Base-by-base conservation (phyloP, 2,797 vertebrate species). In the Falco peregrinus region DNA sequence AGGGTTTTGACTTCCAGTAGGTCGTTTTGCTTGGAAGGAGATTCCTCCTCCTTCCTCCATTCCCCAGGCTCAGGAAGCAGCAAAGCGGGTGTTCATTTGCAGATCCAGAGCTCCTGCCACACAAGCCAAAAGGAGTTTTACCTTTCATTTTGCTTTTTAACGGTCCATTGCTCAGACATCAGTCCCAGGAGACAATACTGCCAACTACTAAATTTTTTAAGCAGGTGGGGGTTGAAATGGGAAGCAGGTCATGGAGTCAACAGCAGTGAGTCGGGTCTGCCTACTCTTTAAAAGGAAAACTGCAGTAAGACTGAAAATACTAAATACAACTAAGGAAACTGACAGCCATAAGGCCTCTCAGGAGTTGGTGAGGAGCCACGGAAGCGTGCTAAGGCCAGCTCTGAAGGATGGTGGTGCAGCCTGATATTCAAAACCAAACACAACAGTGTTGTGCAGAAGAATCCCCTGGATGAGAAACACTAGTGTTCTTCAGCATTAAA, bases 161-260 rank as follows among this genome's bases (percentile, higher is more conserved):
- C 43, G 83, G 81, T 76, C 88, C 65, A 60, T 77, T 95, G 89
- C 82, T 95, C 78, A 89, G 61, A 89, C 29, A 54, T 65, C 54
- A 76, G 81, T 77, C 84, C 70, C 82, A 91, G 57, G 70, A 87
- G 94, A 93, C 56, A 50, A 50, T 37, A 89, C 77, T 92, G 65
- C 70, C 95, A 95, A 59, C 82, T 77, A 64, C 65, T 94, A 79
- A 96, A 95, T 76, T 78, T 95, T 95, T 92, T 89, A 81, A 96
- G 92, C 37, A 92, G 78, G 81, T 96, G 59, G 77, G 84, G 63
- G 81, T 63, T 96, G 81, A 93, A 95, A 94, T 47, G 50, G 43
- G 89, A 97, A 87, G 89, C 93, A 86, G 56, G 75, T 92, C 81
- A 84, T 7, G 43, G 84, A 96, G 63, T 94, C 85, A 97, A 94